phyloP scores from a whole-genome alignment of 2,888 invertebrate species.

The Hirtodrosophila alboralis region DNA sequence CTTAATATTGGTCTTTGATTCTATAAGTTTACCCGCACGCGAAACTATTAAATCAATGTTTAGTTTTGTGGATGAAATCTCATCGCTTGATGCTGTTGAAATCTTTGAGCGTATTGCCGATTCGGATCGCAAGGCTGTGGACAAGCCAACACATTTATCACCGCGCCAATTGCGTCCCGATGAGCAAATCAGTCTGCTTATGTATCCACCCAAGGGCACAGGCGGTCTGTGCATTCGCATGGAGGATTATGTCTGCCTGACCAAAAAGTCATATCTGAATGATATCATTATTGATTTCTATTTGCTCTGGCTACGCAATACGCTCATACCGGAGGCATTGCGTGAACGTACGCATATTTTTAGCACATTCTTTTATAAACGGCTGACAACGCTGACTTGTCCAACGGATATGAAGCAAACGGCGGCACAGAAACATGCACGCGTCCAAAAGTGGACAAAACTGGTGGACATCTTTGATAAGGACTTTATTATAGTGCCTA shows the following conservation, averaged over 20 bases:
- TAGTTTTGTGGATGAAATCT: constrained; percentile 89
- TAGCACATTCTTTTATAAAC: constrained; percentile 98
- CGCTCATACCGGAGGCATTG: constrained; percentile 89
- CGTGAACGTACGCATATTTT: constrained; percentile 95
- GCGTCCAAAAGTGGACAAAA: constrained; percentile 98
- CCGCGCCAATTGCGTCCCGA: constrained; percentile 84
- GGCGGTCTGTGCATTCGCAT: constrained; percentile 95
- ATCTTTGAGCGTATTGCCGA: constrained; percentile 88
- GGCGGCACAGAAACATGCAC: constrained; percentile 92
- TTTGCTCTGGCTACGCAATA: constrained; percentile 92
- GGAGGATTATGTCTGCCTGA: constrained; percentile 96
- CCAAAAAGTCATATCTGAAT: constrained; percentile 96
- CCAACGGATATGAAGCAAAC: constrained; percentile 89
- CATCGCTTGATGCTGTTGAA: constrained; percentile 91
- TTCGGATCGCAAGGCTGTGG: constrained; percentile 76
- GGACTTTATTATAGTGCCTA: constrained; percentile 98
- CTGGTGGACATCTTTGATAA: constrained; percentile 98
- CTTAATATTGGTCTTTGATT: constrained; percentile 90
- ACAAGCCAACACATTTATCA: constrained; percentile 83
- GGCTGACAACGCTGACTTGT: constrained; percentile 92
- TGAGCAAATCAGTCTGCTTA: constrained; percentile 88
- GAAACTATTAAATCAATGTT: constrained; percentile 88
- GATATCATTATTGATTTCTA: constrained; percentile 99
- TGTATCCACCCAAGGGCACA: constrained; percentile 92
- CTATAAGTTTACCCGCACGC: constrained; percentile 88